Conservation (phyloP, 1,140 invertebrate genomes). For the Phocides pigmalion region DNA sequence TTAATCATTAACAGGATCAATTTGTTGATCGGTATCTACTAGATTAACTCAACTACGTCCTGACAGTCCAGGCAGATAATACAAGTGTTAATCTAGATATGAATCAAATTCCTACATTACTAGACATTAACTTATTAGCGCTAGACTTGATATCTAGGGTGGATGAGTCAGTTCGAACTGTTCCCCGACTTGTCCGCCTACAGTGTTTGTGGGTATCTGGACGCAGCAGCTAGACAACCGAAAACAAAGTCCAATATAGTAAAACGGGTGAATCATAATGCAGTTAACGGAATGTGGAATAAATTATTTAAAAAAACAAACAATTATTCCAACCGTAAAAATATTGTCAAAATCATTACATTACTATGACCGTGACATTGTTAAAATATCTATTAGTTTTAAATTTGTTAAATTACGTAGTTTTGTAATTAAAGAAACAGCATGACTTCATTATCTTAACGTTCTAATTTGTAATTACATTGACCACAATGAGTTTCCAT, state of each 20-base stretch:
- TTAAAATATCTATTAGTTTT: too few species aligned
- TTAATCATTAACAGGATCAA: conserved; percentile 1
- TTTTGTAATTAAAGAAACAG: too few species aligned
- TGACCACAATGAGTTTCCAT: too few species aligned
- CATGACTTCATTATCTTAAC: too few species aligned
- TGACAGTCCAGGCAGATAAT: conserved; percentile 20
- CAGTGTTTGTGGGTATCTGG: conserved; percentile 13
- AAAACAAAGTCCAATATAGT: neutral
- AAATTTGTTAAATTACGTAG: too few species aligned
- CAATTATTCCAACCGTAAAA: too few species aligned
- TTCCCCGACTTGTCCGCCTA: conserved; percentile 40
- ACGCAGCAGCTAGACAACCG: conserved; percentile 9
- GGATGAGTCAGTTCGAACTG: conserved; percentile 31
- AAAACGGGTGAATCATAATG: conserved; percentile 1
- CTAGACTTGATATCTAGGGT: conserved; percentile 8
- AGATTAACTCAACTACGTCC: conserved; percentile 16
- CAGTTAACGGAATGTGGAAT: neutral
- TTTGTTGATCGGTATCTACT: conserved; percentile 1
- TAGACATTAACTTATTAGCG: conserved; percentile 22
- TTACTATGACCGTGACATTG: too few species aligned
- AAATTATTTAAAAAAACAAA: neutral
- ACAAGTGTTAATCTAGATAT: conserved; percentile 30
- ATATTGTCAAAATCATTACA: too few species aligned
- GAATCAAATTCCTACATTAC: conserved; percentile 30
- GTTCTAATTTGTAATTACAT: too few species aligned